Evolutionary conservation across 2,888 invertebrate genomes (phyloP).

Genomic region (Pseudococcus longispinus): DNA sequence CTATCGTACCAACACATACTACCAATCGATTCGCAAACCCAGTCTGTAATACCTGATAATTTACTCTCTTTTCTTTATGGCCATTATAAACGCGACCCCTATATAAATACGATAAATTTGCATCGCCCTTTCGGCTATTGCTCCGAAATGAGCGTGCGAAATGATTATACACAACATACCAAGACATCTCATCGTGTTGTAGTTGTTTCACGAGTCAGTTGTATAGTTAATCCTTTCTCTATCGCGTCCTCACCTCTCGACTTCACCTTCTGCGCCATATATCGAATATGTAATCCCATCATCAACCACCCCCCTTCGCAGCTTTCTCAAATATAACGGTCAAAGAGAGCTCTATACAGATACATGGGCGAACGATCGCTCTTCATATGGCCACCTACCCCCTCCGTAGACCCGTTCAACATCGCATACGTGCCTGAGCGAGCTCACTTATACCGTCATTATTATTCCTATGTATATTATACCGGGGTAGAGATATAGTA

Average conservation of each 20-base stretch:
- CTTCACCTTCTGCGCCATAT: no score
- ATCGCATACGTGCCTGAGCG: neutral
- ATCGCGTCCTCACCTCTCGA: neutral
- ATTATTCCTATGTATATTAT: neutral
- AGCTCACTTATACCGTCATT: conserved; percentile 5
- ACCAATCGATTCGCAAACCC: neutral
- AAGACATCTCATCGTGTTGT: neutral
- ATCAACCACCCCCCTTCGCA: neutral
- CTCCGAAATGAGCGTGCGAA: neutral
- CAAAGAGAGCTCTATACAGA: neutral
- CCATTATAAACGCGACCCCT: neutral
- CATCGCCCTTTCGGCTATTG: neutral
- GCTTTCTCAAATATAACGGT: neutral
- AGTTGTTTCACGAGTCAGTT: conserved; percentile 8
- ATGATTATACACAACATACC: neutral
- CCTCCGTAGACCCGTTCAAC: neutral
- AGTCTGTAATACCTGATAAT: neutral
- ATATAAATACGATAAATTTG: neutral
- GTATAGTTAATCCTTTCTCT: conserved; percentile 23
- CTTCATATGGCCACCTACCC: neutral
- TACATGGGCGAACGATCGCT: neutral
- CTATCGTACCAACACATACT: neutral
- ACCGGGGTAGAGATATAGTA: no score
- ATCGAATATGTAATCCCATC: neutral
- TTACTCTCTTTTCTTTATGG: conserved; percentile 7